phyloP scores from a whole-genome alignment of 2,797 vertebrate genomes.

The Pelobates cultripes region DNA sequence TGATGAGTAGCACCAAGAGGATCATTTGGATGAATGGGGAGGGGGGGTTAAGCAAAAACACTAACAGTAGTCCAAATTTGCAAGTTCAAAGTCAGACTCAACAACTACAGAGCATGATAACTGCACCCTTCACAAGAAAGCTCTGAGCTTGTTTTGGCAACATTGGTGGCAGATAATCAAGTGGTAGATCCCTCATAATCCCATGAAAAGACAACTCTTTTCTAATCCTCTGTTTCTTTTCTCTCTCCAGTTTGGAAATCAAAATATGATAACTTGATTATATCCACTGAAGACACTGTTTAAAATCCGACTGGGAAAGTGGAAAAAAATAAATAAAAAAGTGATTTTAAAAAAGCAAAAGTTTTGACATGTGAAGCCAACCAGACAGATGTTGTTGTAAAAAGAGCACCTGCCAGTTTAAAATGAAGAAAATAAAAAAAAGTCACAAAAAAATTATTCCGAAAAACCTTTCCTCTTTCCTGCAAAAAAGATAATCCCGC shows the following conservation, averaged over 20 bases:
- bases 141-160: conserved; percentile 83
- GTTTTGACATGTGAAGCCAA: neutral
- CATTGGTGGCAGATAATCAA: conserved; percentile 79
- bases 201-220: conserved; percentile 76
- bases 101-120: conserved; percentile 75
- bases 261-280: conserved; percentile 23
- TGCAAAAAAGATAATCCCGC: neutral
- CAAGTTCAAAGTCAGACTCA: conserved; percentile 74
- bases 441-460: neutral
- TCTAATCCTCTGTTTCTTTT: conserved; percentile 62
- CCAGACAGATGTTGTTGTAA: conserved; percentile 56
- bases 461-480: conserved; percentile 3
- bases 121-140: conserved; percentile 75
- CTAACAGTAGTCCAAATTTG: conserved; percentile 72
- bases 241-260: conserved; percentile 65
- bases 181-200: conserved; percentile 92
- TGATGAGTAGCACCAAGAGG: conserved; percentile 86
- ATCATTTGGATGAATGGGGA: conserved; percentile 92
- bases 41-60: conserved; percentile 67
- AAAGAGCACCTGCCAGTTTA: conserved; percentile 73
- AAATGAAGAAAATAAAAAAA: conserved; percentile 47
- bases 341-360: too few relatives aligned
- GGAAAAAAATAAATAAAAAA: conserved; percentile 20
- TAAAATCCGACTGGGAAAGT: conserved; percentile 32
- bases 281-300: conserved; percentile 18